A percentile compares a stretch with the other conserved stretches of the same genome.
phyloP scores from a whole-genome alignment of 2,888 invertebrate genomes.

The Drosophila flavopinicola region DNA sequence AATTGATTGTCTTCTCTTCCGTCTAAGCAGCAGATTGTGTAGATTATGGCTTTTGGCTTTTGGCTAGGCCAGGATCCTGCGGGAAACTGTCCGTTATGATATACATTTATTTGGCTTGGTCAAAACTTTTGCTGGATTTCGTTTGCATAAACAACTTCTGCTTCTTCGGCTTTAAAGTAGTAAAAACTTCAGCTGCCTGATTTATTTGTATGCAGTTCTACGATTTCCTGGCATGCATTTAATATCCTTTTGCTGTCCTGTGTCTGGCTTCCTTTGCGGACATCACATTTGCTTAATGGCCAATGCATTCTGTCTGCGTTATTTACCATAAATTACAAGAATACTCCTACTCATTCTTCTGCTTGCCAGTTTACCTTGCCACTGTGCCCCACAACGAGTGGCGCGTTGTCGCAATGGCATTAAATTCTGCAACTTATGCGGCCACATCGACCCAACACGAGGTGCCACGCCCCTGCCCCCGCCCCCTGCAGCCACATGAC shows the following conservation, averaged over 20 bases:
- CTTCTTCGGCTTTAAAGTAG: too few relatives aligned
- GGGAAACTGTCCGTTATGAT: slow-evolving; percentile 15
- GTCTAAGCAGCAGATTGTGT: slow-evolving; percentile 12
- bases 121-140: too few relatives aligned
- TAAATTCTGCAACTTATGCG: slow-evolving; percentile 75
- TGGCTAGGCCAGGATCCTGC: slow-evolving; percentile 13
- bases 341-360: slow-evolving; percentile 31
- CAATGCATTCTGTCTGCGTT: slow-evolving; percentile 37
- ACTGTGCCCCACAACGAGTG: slow-evolving; percentile 2
- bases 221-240: slow-evolving; percentile 21
- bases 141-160: too few relatives aligned
- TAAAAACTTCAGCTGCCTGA: background rate
- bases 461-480: background rate
- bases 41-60: slow-evolving; percentile 30
- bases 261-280: slow-evolving; percentile 6
- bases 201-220: slow-evolving; percentile 24
- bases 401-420: slow-evolving; percentile 68
- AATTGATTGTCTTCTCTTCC: background rate
- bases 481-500: slow-evolving; percentile 3
- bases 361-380: slow-evolving; percentile 40
- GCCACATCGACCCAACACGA: slow-evolving; percentile 52
- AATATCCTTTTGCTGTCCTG: slow-evolving; percentile 17
- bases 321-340: slow-evolving; percentile 60
- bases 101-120: background rate
- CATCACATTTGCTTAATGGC: slow-evolving; percentile 44